Evolutionary conservation across 2,113 vertebrate genomes (phyloP).

Genomic region (Cyprinodon variegatus): DNA sequence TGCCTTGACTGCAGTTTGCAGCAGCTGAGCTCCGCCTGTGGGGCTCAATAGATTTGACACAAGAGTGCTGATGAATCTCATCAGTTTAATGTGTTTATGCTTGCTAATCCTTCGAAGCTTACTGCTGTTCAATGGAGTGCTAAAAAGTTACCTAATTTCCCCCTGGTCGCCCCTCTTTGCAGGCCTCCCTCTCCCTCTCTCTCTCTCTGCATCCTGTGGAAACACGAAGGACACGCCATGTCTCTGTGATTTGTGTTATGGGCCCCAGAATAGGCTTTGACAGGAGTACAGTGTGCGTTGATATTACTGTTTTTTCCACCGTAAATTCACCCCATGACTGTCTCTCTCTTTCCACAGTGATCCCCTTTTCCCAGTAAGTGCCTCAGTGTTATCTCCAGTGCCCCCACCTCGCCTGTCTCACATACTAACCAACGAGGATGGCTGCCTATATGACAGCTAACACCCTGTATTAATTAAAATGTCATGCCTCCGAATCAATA

Average conservation of each 20-base stretch:
- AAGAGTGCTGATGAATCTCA: constrained; percentile 83
- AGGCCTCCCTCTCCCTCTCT: constrained; percentile 31
- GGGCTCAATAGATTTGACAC: constrained; percentile 79
- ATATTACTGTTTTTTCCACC: constrained; percentile 67
- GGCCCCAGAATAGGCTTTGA: constrained; percentile 64
- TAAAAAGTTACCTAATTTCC: constrained; percentile 77
- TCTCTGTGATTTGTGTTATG: constrained; percentile 69
- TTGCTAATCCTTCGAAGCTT: constrained; percentile 79
- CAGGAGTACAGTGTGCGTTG: constrained; percentile 63
- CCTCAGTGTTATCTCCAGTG: constrained; percentile 69
- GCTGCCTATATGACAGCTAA: constrained; percentile 73
- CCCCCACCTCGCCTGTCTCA: constrained; percentile 72
- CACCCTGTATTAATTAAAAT: constrained; percentile 80
- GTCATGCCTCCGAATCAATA: constrained; percentile 80
- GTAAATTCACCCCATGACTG: constrained; percentile 70
- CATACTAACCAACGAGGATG: constrained; percentile 63
- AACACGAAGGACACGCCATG: constrained; percentile 60
- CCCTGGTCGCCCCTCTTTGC: constrained; percentile 62
- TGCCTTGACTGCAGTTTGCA: constrained; percentile 36
- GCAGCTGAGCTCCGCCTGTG: constrained; percentile 65
- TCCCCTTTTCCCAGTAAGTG: constrained; percentile 73
- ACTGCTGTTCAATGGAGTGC: constrained; percentile 82
- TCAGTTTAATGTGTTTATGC: constrained; percentile 83
- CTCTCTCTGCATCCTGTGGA: constrained; percentile 64
- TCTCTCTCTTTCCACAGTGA: constrained; percentile 64